phyloP scores from a whole-genome alignment of 2,797 vertebrate species.

The Mormyrus proboscirostris region DNA sequence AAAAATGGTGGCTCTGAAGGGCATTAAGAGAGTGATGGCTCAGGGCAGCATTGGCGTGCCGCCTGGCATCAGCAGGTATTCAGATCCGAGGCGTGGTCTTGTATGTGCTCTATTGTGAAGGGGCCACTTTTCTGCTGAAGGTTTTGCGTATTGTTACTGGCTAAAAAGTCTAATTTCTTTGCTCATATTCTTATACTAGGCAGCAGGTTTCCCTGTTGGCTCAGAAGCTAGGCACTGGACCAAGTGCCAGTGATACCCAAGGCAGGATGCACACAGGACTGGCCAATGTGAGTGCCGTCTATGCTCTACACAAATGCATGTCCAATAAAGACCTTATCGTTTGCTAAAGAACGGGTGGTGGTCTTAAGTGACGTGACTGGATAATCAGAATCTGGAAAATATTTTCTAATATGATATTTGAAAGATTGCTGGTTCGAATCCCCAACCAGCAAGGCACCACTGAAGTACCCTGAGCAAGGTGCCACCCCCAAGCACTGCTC shows the following conservation, averaged over 20 bases:
- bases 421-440: not conserved
- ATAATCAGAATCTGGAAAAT: not conserved
- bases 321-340: not conserved
- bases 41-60: constrained; percentile 88
- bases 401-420: constrained; percentile 11
- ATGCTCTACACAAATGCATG: not conserved
- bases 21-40: constrained; percentile 96
- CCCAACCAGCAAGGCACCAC: not conserved
- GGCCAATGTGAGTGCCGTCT: constrained; percentile 62
- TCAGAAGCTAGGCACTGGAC: constrained; percentile 80
- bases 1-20: constrained; percentile 96
- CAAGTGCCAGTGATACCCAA: constrained; percentile 68
- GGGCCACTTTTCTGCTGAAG: not conserved
- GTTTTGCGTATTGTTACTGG: not conserved
- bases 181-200: constrained; percentile 46
- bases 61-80: constrained; percentile 88
- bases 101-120: not conserved
- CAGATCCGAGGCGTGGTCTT: not conserved
- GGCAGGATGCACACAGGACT: constrained; percentile 68
- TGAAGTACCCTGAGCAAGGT: not conserved
- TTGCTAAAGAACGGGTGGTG: not conserved
- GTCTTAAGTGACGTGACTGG: not conserved
- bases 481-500: not conserved
- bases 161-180: not conserved
- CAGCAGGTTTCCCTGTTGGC: constrained; percentile 94